These are phyloP conservation scores for Alentia gelatinosa DNA, from an alignment of 2,888 invertebrate species.

Conservation along the genomic window DNA sequence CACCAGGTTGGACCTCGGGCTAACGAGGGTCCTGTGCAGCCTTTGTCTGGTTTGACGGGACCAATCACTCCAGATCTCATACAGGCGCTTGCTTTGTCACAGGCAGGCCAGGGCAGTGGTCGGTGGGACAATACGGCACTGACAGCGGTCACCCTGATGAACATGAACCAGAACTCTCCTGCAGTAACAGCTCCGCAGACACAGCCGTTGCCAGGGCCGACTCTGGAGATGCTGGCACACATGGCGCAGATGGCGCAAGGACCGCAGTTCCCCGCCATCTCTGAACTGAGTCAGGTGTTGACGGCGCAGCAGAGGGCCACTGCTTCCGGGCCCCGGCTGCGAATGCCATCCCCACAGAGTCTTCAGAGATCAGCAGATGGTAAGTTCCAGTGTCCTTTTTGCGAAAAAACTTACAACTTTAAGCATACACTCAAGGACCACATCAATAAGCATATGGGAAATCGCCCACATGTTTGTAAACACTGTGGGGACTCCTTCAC, in stretches of 20 bases:
- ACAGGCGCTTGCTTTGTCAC: background rate
- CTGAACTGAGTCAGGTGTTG: background rate
- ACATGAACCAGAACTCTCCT: too few species aligned
- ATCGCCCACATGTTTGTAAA: conserved; percentile 65
- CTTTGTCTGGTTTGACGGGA: background rate
- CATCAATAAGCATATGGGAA: conserved; percentile 64
- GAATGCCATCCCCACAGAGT: conserved; percentile 1
- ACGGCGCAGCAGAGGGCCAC: background rate
- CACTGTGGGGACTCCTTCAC: conserved; percentile 64
- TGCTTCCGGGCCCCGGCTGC: background rate
- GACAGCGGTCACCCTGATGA: background rate
- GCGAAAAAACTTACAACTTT: conserved; percentile 64
- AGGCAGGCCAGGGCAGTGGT: background rate
- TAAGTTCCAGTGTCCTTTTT: conserved; percentile 65
- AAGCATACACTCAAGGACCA: conserved; percentile 67
- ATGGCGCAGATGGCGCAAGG: background rate
- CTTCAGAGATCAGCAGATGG: conserved; percentile 59
- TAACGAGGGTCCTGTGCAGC: background rate
- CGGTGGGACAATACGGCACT: background rate
- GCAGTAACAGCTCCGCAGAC: background rate
- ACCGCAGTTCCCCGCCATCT: background rate
- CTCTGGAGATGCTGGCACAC: background rate
- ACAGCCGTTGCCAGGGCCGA: background rate
- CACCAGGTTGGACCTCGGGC: background rate
- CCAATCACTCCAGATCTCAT: background rate